Conservation (phyloP, 2,113 vertebrate species). For the Pogonocichla stellata region DNA sequence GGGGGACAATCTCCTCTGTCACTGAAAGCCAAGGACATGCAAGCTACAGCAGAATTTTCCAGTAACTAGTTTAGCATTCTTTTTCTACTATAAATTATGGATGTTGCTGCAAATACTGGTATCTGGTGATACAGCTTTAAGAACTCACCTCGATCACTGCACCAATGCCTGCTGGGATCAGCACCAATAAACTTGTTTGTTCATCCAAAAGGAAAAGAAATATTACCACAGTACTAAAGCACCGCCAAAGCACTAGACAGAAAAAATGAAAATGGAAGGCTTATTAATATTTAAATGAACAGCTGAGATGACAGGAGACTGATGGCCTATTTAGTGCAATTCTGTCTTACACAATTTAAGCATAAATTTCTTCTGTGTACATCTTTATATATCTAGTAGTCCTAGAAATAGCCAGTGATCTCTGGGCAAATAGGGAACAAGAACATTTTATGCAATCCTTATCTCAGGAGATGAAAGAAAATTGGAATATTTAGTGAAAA, state of each 20-base stretch:
- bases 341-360: background rate
- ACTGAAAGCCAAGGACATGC: background rate
- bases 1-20: background rate
- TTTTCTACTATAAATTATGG: background rate
- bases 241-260: constrained; percentile 88
- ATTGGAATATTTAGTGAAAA: background rate
- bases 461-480: background rate
- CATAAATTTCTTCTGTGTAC: background rate
- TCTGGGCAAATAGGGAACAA: background rate
- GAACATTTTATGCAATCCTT: background rate
- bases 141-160: constrained; percentile 88
- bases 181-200: constrained; percentile 89
- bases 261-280: background rate
- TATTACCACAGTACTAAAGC: constrained; percentile 91
- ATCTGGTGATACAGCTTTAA: background rate
- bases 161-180: constrained; percentile 89
- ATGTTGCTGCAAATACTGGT: background rate
- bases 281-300: constrained; percentile 11
- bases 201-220: constrained; percentile 94
- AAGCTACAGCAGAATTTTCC: background rate
- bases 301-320: background rate
- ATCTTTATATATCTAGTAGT: background rate
- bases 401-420: background rate
- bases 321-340: background rate
- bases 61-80: background rate